Percentiles rank a stretch among this genome's conserved stretches.
Conservation (phyloP, 2,797 vertebrate genomes). For the Ctenopoma kingsleyae region DNA sequence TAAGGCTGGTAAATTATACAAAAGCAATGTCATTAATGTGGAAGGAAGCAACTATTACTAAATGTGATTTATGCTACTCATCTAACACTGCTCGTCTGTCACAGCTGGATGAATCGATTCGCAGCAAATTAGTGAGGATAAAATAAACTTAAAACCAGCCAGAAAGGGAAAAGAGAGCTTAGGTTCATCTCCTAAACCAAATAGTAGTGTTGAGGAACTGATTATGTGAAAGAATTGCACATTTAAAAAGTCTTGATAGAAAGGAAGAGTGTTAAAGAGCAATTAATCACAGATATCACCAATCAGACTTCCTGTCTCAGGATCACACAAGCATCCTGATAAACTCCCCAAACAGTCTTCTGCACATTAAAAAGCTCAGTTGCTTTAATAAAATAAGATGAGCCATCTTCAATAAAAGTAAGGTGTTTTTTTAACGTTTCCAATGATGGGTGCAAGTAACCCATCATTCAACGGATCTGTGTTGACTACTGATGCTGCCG, state of each 20-base stretch:
- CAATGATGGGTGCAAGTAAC: conserved; percentile 38
- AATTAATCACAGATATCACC: conserved; percentile 73
- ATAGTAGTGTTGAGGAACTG: conserved; percentile 45
- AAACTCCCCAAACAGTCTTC: conserved; percentile 63
- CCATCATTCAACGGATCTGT: conserved; percentile 44
- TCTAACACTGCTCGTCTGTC: conserved; percentile 17
- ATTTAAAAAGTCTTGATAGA: conserved; percentile 30
- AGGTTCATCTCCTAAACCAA: conserved; percentile 43
- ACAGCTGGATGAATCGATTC: conserved; percentile 26
- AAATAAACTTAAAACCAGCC: conserved; percentile 24
- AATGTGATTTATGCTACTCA: conserved; percentile 54
- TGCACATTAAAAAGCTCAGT: conserved; percentile 68
- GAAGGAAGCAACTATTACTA: conserved; percentile 47
- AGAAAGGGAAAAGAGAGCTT: conserved; percentile 9
- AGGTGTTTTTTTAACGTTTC: conserved; percentile 42
- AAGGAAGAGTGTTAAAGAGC: conserved; percentile 13
- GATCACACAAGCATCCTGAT: conserved; percentile 44
- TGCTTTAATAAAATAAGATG: conserved; percentile 71
- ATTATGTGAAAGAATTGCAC: conserved; percentile 63
- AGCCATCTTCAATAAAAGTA: conserved; percentile 67
- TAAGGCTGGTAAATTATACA: conserved; percentile 38
- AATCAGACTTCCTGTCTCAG: conserved; percentile 66
- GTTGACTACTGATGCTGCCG: conserved; percentile 50
- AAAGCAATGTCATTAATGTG: conserved; percentile 34
- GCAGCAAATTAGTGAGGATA: conserved; percentile 25